These are phyloP conservation scores for Corythornis madagascariensis DNA, from an alignment of 2,113 vertebrate genomes.

Conservation along the genomic window DNA sequence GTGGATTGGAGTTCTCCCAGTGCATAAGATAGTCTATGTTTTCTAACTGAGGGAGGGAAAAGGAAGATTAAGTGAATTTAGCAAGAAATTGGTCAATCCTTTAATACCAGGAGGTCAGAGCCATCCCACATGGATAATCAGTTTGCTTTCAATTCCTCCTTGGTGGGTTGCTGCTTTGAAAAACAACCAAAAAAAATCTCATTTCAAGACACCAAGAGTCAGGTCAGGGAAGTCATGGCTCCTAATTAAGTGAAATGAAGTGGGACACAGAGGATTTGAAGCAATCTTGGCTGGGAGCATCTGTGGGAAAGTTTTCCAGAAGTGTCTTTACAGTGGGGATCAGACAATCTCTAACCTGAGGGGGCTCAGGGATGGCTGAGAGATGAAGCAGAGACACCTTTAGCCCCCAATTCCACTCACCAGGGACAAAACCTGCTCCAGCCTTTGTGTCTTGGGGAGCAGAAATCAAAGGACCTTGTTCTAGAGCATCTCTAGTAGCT, in stretches of 20 bases:
- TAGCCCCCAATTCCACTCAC: neutral
- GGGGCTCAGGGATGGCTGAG: neutral
- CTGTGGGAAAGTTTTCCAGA: neutral
- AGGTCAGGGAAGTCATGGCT: conserved; percentile 6
- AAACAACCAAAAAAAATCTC: neutral
- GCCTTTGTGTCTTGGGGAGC: neutral
- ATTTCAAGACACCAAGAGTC: conserved; percentile 17
- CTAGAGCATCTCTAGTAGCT: neutral
- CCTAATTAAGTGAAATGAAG: neutral
- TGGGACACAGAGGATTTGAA: neutral
- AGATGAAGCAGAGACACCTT: neutral
- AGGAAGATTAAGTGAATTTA: conserved; percentile 22
- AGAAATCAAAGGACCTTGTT: neutral
- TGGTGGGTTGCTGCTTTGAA: neutral
- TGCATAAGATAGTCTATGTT: neutral
- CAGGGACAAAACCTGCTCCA: neutral
- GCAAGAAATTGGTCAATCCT: neutral
- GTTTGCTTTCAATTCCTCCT: conserved; percentile 21
- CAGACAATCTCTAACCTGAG: neutral
- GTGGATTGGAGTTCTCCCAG: neutral
- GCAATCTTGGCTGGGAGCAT: neutral
- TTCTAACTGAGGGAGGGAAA: accelerated
- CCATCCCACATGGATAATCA: conserved; percentile 6
- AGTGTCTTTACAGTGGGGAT: neutral
- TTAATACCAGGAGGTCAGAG: neutral